A percentile compares a stretch with the other conserved stretches of the same genome.
phyloP scores from a whole-genome alignment of 2,888 invertebrate genomes.

The Drosophila demipolita region DNA sequence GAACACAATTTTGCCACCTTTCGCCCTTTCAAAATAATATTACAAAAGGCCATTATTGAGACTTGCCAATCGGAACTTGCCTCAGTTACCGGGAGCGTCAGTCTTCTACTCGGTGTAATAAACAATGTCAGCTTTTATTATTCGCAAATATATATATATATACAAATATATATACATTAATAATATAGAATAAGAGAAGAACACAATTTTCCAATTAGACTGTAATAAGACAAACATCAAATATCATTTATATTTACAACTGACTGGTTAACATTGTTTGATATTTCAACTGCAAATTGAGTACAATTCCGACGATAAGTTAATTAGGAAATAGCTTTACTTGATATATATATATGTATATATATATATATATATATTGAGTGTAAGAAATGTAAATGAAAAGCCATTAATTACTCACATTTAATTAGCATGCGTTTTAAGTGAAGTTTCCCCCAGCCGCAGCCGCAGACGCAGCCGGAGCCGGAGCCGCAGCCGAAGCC shows the following conservation, averaged over 20 bases:
- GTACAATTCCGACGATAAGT: not conserved
- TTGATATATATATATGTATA: not conserved
- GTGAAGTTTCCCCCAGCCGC: not conserved
- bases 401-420: constrained; percentile 1
- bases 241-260: not conserved
- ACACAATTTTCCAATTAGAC: not conserved
- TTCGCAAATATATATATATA: not conserved
- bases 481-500: not conserved
- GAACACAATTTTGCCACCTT: not conserved
- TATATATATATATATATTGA: not conserved
- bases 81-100: not conserved
- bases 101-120: not conserved
- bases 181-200: not conserved
- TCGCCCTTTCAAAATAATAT: not conserved
- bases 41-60: not conserved
- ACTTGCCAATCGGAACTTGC: too few relatives aligned
- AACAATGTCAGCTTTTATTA: not conserved
- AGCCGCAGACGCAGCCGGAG: not conserved
- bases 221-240: not conserved
- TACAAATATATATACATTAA: not conserved
- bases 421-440: constrained; percentile 2
- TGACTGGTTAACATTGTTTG: not conserved
- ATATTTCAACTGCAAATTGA: not conserved
- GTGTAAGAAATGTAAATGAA: not conserved
- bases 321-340: not conserved